Evolutionary conservation across 2,797 vertebrate species (phyloP).

Genomic region (Psittacula derbiana): DNA sequence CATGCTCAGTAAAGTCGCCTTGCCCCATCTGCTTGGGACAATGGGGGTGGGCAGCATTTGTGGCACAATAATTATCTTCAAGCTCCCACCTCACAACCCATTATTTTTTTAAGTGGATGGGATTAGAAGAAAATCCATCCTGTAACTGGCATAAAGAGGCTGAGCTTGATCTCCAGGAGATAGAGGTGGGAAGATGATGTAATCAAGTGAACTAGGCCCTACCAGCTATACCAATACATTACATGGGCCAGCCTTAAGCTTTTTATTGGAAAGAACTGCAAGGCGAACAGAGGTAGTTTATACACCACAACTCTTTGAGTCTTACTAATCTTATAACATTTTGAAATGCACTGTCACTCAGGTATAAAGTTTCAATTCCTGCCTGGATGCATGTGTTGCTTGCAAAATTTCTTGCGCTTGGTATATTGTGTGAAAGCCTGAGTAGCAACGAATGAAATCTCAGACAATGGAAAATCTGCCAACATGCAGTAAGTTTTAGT

Average conservation of each 20-base stretch:
- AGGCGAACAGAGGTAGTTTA: not conserved
- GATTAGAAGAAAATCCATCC: not conserved
- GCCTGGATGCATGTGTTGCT: not conserved
- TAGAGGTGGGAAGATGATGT: not conserved
- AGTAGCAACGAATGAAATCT: not conserved
- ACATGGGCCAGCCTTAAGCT: not conserved
- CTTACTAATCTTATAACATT: not conserved
- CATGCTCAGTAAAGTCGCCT: not conserved
- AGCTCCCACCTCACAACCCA: not conserved
- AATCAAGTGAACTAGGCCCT: not conserved
- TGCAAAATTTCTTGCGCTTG: not conserved
- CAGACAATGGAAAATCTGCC: not conserved
- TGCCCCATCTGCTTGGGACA: not conserved
- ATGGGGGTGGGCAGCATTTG: not conserved
- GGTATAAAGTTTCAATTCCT: not conserved
- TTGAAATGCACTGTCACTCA: not conserved
- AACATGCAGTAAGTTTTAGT: not conserved
- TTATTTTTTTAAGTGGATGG: not conserved
- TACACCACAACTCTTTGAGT: not conserved
- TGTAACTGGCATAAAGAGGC: not conserved
- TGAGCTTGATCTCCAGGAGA: not conserved
- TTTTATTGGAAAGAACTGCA: not conserved
- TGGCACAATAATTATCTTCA: not conserved
- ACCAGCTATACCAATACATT: not conserved
- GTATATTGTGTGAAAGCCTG: not conserved